These are phyloP conservation scores for Psilopsiagon aurifrons DNA, from an alignment of 2,113 vertebrate species.

Conservation along the genomic window DNA sequence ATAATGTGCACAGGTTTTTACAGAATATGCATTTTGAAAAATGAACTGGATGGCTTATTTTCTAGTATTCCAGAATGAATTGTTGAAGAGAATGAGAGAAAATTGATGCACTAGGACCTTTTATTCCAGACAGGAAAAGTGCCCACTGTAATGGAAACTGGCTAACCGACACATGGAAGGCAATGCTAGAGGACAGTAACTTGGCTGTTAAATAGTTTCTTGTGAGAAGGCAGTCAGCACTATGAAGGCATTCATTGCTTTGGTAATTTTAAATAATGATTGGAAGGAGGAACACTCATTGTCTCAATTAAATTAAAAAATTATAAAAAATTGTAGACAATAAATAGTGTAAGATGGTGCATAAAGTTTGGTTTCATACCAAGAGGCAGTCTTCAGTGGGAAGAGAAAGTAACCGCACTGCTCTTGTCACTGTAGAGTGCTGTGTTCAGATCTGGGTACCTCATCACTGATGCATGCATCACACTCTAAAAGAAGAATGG, in stretches of 20 bases:
- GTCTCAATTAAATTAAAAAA: background rate
- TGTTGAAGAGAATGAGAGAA: background rate
- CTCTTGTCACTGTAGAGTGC: background rate
- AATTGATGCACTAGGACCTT: background rate
- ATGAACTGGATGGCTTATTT: background rate
- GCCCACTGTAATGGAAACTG: background rate
- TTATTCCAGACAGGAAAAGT: background rate
- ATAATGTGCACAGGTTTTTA: background rate
- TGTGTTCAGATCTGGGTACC: background rate
- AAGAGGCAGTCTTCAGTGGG: background rate
- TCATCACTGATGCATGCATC: background rate
- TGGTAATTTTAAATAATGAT: background rate
- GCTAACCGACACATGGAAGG: background rate
- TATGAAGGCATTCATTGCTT: background rate
- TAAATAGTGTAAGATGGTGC: background rate
- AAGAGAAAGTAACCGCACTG: background rate
- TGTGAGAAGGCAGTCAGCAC: background rate
- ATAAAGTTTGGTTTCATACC: background rate
- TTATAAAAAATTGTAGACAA: background rate
- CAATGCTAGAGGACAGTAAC: background rate
- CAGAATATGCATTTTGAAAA: background rate
- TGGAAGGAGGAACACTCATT: background rate
- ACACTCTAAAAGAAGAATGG: background rate
- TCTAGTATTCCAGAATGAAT: background rate
- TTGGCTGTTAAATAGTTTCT: background rate